Evolutionary conservation across 2,888 invertebrate genomes (phyloP), one percentile per base, ranked within the genome.

Genomic region (Panopea generosa): DNA sequence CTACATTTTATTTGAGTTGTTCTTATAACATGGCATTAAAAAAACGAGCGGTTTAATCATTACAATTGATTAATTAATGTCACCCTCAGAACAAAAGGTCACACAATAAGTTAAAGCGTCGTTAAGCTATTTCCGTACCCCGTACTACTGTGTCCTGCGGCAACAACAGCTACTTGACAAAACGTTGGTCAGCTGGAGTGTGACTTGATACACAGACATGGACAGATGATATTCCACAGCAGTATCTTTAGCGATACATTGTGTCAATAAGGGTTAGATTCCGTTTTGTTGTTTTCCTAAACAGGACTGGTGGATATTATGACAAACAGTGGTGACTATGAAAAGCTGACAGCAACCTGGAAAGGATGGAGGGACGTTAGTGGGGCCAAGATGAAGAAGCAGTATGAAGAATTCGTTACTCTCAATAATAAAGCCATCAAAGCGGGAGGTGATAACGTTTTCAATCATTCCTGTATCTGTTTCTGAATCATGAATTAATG

Each of bases 301-400:
- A 84, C 88, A 81, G 90, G 84, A 50, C 61, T 91, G 65, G 84
- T 83, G 0, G 70, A 81, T 14, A 76, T 90, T 4, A 80, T 91
- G 62, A 84, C 89, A 9, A 79, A 69, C 2, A 86, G 85, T 45
- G 66, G 95, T 73, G 95, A 96, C 83, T 96, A 96, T 79, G 95
- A 95, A 14, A 96, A 97, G 87, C 92, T 97, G 57, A 88, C 95
- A 18, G 95, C 96, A 85, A 95, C 96, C 0, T 97, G 97, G 97
- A 94, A 94, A 86, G 95, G 95, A 66, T 97, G 96, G 95, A 94
- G 97, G 75, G 96, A 97, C 74, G 95, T 95, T 69, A 95, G 96
- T 0, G 97, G 97, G 0, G 96, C 95, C 0, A 95, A 95, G 26
- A 93, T 97, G 92, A 95, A 95, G 90, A 95, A 95, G 75, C 94